Base-by-base conservation (phyloP, 2,113 vertebrate species). In the Catharus minimus region DNA sequence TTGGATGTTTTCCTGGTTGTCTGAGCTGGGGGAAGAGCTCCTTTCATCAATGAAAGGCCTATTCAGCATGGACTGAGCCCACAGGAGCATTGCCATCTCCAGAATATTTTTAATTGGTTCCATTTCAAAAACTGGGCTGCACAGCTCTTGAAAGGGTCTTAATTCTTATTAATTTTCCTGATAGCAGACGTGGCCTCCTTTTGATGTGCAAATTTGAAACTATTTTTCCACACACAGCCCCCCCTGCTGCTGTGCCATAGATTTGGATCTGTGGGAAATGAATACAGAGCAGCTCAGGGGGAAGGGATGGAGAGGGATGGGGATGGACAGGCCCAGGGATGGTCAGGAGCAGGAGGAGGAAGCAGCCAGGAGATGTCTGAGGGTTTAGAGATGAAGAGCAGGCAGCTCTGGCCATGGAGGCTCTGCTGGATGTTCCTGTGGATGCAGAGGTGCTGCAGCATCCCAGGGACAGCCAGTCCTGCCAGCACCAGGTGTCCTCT, bases 161-260 rank as follows among this genome's bases (percentile, higher is more conserved):
- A 92, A 93, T 95, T 94, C 87, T 90, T 78, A 95, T 95, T 95
- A 94, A 96, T 96, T 95, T 93, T 76, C 65, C 87, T 3, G 2
- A 55, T 26, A 66, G 77, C 77, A 76, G 75, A 65, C 65, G 3
- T 33, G 71, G 86, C 77, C 76, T 91, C 56, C 89, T 91, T 97
- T 96, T 96, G 92, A 97, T 95, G 92, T 95, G 92, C 91, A 97
- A 96, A 97, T 96, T 20, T 16, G 10, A 60, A 75, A 77, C 44
- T 78, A 2, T 66, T 76, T 74, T 68, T 56, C 49, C 16, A 10
- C 44, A 50, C 14, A 8, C 20, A 36, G 16, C 0, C 6, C 26
- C 43, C 13, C 4, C n/a, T 21, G 47, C 50, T n/a, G 27, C 57
- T 27, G 20, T n/a, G 76, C 5, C 23, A 26, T 6, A 72, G 90